Percentiles rank a stretch among this genome's conserved stretches.
These are phyloP conservation scores for Acyrthosiphon pisum DNA, from an alignment of 1,140 invertebrate species.

Conservation along the genomic window DNA sequence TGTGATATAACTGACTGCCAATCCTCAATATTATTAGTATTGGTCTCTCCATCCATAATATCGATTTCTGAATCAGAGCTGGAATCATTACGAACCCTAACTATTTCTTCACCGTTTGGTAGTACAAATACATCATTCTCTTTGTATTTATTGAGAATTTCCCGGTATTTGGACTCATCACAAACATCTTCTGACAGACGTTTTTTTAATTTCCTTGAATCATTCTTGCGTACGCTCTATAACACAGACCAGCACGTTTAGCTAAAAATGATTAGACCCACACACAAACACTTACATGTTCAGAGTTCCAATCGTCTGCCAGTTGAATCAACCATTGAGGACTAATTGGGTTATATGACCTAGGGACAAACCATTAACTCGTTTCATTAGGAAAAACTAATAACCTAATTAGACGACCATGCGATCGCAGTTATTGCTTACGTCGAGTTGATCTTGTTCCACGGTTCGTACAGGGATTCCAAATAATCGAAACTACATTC, in stretches of 20 bases:
- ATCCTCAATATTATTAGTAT: background rate
- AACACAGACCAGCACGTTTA: background rate
- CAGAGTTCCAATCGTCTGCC: slow-evolving; percentile 52
- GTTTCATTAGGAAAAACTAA: background rate
- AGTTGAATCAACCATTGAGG: slow-evolving; percentile 52
- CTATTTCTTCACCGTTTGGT: slow-evolving; percentile 52
- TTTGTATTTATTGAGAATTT: slow-evolving; percentile 51
- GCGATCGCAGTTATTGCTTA: slow-evolving; percentile 14
- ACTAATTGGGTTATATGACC: slow-evolving; percentile 45
- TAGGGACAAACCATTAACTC: background rate
- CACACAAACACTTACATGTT: slow-evolving; percentile 24
- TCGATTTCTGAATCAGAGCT: slow-evolving; percentile 49
- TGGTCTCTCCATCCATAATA: slow-evolving; percentile 40
- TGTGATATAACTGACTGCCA: slow-evolving; percentile 20
- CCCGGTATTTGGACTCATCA: slow-evolving; percentile 41
- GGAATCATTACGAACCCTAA: slow-evolving; percentile 46
- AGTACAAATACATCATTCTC: slow-evolving; percentile 49
- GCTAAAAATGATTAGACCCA: background rate
- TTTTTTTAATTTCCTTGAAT: slow-evolving; percentile 40
- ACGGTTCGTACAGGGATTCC: slow-evolving; percentile 44
- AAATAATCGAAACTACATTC: slow-evolving; percentile 53
- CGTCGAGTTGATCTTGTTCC: slow-evolving; percentile 34
- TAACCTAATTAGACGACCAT: background rate
- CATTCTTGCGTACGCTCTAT: background rate
- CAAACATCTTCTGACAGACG: slow-evolving; percentile 41